Base-by-base conservation (phyloP, 2,113 vertebrate genomes). In the Pelodiscus sinensis region DNA sequence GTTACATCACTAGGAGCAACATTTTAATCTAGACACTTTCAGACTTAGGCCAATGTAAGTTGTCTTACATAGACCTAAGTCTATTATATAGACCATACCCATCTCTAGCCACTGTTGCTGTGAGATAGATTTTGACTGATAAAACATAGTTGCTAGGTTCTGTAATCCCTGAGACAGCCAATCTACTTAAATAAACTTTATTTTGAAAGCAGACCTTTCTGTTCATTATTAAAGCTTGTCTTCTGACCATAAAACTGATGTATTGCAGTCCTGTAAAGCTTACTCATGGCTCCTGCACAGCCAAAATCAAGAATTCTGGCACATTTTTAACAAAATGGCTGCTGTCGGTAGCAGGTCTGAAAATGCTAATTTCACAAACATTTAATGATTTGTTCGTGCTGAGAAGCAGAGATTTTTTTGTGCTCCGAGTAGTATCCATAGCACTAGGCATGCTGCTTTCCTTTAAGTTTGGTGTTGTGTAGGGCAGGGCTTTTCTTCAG, bases 291-390 rank as follows among this genome's bases (percentile, higher is more conserved):
- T 50, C 38, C 21, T 85, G 0, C 21, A 16, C 58, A 79, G 73
- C 55, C 52, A 81, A 24, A 24, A 22, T 1, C 84, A 80, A 54
- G 91, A 62, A 31, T 82, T 27, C 4, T 21, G 21, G 16, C 55
- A 16, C 22, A 75, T 87, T 82, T 82, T 38, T 9, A 71, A 89
- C 31, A 7, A 44, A 68, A 79, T 18, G 56, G 55, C 57, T 58
- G 56, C 80, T 44, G 9, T 0, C 0, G 35, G 84, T 54, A 52
- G 27, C 0, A 0, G 31, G 29, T 71, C 87, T 71, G 82, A 60
- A 73, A 92, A 73, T 94, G 82, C 19, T 87, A 11, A 73, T 87
- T 94, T 84, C 81, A 44, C 16, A 6, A 51, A 3, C 1, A 0
- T 89, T 84, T 24, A 29, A 7, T 4, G 0, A 0, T 4, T 79